Percentiles rank a stretch among this genome's conserved stretches.
These are phyloP conservation scores for Adrianichthys oophorus DNA, from an alignment of 2,797 vertebrate species.

Conservation along the genomic window DNA sequence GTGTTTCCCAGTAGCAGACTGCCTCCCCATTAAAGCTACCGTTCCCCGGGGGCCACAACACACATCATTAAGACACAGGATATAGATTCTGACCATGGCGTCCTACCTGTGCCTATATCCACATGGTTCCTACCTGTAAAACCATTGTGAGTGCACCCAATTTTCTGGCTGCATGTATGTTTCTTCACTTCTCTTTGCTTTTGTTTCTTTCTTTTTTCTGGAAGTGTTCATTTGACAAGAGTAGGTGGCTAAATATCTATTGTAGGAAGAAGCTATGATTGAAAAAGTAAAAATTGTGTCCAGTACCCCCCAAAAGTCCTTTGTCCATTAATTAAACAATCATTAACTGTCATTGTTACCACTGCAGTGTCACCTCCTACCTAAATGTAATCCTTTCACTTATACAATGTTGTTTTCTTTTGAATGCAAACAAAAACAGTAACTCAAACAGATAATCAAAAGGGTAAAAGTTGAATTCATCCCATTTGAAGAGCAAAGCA, in stretches of 20 bases:
- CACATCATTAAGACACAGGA: constrained; percentile 76
- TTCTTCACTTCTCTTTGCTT: constrained; percentile 3
- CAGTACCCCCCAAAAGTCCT: constrained; percentile 11
- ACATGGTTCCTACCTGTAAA: constrained; percentile 76
- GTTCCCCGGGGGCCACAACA: constrained; percentile 62
- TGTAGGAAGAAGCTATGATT: constrained; percentile 37
- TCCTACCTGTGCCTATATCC: constrained; percentile 66
- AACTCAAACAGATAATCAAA: constrained; percentile 19
- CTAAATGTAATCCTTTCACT: too few species aligned
- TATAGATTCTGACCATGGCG: constrained; percentile 70
- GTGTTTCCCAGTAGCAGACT: constrained; percentile 75
- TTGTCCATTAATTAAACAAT: constrained; percentile 35
- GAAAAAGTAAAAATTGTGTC: constrained; percentile 10
- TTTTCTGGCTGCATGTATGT: constrained; percentile 50
- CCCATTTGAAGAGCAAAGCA: constrained; percentile 14
- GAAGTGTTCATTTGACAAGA: constrained; percentile 36
- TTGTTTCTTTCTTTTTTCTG: constrained; percentile 25
- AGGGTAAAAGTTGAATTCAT: constrained; percentile 5
- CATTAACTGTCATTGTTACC: constrained; percentile 38
- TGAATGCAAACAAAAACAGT: too few species aligned
- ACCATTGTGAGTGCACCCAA: constrained; percentile 44
- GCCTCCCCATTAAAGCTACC: constrained; percentile 71
- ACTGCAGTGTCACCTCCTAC: constrained; percentile 20
- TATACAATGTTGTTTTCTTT: too few species aligned
- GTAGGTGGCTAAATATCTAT: constrained; percentile 54